Evolutionary conservation across 2,113 vertebrate genomes (phyloP).

Genomic region (Plecotus auritus): DNA sequence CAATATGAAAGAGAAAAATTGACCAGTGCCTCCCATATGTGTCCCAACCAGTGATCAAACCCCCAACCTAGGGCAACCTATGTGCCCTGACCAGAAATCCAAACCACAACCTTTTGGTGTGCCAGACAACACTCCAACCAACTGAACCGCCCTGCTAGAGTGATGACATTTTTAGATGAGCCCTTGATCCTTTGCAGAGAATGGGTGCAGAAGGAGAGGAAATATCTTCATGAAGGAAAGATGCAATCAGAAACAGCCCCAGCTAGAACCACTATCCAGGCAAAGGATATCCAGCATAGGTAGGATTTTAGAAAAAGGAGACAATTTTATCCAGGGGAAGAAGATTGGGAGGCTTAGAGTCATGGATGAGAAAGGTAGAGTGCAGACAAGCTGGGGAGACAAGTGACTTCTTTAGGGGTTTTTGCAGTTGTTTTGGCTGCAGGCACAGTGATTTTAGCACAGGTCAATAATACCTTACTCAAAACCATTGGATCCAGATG

Average conservation of each 20-base stretch:
- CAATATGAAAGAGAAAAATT: background rate
- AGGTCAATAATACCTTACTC: background rate
- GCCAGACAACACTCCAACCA: background rate
- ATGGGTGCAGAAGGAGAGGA: background rate
- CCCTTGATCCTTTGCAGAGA: background rate
- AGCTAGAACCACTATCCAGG: background rate
- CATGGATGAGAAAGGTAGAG: background rate
- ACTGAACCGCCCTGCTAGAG: background rate
- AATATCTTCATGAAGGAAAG: constrained; percentile 5
- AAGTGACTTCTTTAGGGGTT: background rate
- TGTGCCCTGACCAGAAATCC: background rate
- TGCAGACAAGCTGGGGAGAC: background rate
- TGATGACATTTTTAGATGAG: background rate
- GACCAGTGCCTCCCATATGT: background rate
- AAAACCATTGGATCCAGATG: background rate
- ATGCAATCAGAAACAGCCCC: background rate
- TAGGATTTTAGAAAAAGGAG: background rate
- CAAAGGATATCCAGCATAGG: background rate
- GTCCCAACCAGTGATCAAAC: too few relatives aligned
- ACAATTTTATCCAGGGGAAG: background rate
- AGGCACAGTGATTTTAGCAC: background rate
- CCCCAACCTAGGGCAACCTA: too few relatives aligned
- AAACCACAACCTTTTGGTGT: background rate
- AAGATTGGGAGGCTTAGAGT: background rate
- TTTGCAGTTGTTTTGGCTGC: background rate